Base-by-base conservation (phyloP, 2,888 invertebrate genomes). In the Aquatica leii region DNA sequence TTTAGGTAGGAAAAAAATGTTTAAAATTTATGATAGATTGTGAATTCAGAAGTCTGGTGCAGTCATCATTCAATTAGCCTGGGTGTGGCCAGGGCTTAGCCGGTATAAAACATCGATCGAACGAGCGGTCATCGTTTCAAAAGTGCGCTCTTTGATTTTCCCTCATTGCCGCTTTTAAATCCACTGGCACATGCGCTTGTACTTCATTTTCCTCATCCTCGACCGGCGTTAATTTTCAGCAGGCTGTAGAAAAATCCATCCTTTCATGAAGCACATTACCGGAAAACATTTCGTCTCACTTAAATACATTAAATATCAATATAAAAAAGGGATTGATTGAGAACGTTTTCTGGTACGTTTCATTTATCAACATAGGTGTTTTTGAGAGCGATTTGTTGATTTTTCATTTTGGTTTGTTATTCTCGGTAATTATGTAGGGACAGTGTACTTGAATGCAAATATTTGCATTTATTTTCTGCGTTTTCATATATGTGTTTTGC, bases 51-150 rank as follows among this genome's bases (percentile, higher is more conserved):
- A 76, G 79, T 79, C 78, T 78, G 78, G 76, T 78, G 78, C 78
- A 77, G 79, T 79, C 79, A 80, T 80, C 80, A 81, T 81, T 81
- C 80, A 81, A 81, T 81, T 81, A 81, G 79, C 75, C 77, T 78
- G 81, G 81, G 81, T 81, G 81, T 81, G 81, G 81, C 80, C 80
- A 80, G 78, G 76, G 77, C 77, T 71, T 66, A 67, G 74, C 80
- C 79, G 78, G 78, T 81, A 81, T 81, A 82, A 82, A 82, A 82
- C 82, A 82, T 82, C 81, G 82, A 82, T 82, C 82, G 82, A 80
- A 80, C 81, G 77, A 81, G 79, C 81, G 82, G 81, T 81, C 82
- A 82, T 82, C 82, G 81, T 80, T 81, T 82, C 78, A 81, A 81
- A 82, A 82, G 80, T 81, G 77, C 80, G 81, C 80, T 81, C 81